A percentile compares a stretch with the other conserved stretches of the same genome.
These are phyloP conservation scores for Mimumesa dahlbomi DNA, from an alignment of 2,888 invertebrate species.

Conservation along the genomic window DNA sequence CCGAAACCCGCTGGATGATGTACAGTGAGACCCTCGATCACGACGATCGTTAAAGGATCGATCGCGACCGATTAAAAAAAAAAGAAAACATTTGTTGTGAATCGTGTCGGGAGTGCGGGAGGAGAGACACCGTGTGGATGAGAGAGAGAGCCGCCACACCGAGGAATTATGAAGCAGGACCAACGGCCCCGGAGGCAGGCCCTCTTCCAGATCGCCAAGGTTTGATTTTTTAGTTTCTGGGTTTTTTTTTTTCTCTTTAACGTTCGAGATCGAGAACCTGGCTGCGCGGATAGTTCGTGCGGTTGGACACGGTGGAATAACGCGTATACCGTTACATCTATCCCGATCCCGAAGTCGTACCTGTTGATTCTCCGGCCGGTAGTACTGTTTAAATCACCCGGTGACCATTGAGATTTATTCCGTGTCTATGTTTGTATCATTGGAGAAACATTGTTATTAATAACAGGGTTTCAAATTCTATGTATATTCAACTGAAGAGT, in stretches of 20 bases:
- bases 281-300: not conserved
- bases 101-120: too few relatives aligned
- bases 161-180: conserved; percentile 74
- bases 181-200: conserved; percentile 80
- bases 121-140: too few relatives aligned
- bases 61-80: conserved; percentile 48
- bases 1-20: conserved; percentile 38
- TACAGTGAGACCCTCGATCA: conserved; percentile 28
- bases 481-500: too few relatives aligned
- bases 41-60: too few relatives aligned
- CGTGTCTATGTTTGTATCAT: not conserved
- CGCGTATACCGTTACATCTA: conserved; percentile 54
- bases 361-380: conserved; percentile 52
- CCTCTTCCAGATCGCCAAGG: conserved; percentile 89
- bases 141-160: conserved; percentile 17
- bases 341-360: conserved; percentile 33
- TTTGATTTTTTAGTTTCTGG: conserved; percentile 69
- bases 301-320: conserved; percentile 45
- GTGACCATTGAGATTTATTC: conserved; percentile 1
- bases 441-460: too few relatives aligned
- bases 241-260: not conserved
- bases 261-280: not conserved
- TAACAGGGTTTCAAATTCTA: too few relatives aligned
- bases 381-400: conserved; percentile 31
- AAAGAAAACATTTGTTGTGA: too few relatives aligned